Evolutionary conservation across 1,140 invertebrate genomes (phyloP).

Genomic region (Drosophila nannoptera): DNA sequence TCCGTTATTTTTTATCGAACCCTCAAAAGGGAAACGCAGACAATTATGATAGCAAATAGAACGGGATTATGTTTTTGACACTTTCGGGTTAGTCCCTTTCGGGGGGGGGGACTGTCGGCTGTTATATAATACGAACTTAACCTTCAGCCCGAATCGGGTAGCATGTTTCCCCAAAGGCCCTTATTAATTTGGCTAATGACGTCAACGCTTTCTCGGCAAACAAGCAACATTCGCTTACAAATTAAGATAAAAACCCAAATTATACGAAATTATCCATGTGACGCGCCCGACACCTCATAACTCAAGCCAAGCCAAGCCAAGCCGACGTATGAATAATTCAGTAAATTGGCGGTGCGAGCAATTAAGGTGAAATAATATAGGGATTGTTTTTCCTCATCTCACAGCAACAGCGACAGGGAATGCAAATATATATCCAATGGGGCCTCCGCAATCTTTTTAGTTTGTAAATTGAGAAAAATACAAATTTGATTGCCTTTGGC

Average conservation of each 20-base stretch:
- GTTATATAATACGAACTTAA: conserved; percentile 27
- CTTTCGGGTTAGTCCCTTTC: background rate
- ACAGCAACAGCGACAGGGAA: background rate
- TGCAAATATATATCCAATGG: conserved; percentile 1
- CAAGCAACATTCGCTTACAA: background rate
- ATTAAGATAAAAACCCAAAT: conserved; percentile 3
- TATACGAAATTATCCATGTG: background rate
- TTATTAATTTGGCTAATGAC: conserved; percentile 17
- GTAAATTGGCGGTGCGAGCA: background rate
- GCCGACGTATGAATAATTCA: no score
- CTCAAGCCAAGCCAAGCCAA: background rate
- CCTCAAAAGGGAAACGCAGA: background rate
- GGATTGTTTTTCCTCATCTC: background rate
- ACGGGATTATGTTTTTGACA: conserved; percentile 30
- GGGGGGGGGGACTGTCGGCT: background rate
- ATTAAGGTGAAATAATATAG: background rate
- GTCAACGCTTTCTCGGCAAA: background rate
- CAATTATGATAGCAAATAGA: conserved; percentile 5
- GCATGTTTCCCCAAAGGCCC: background rate
- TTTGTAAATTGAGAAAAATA: conserved; percentile 6
- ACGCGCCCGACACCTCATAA: background rate
- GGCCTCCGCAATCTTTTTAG: no score
- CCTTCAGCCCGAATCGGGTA: conserved; percentile 17
- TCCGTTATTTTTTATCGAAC: conserved; percentile 6
- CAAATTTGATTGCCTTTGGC: conserved; percentile 14